These are phyloP conservation scores for Eumerus sabulonum DNA, from an alignment of 2,888 invertebrate species.

Conservation along the genomic window DNA sequence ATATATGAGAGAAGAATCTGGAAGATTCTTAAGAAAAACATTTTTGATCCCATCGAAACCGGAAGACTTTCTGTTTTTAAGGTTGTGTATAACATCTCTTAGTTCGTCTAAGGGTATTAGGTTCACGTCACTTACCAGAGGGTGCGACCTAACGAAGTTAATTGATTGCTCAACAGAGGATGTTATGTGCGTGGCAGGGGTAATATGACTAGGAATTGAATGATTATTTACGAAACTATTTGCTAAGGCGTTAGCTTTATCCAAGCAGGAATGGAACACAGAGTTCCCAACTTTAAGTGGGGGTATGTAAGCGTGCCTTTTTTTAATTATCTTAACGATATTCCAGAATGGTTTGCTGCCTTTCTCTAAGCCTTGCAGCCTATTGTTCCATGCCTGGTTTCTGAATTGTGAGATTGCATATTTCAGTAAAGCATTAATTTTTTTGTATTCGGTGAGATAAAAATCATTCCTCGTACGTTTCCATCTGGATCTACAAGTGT, in stretches of 20 bases:
- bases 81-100: neutral
- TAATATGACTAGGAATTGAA: neutral
- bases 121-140: neutral
- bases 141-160: neutral
- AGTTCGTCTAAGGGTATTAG: neutral
- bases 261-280: neutral
- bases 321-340: neutral
- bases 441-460: neutral
- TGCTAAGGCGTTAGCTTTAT: neutral
- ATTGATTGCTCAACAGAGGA: neutral
- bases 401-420: neutral
- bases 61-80: neutral
- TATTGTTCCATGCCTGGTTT: neutral
- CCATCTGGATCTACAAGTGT: neutral
- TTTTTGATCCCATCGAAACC: no score
- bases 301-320: neutral
- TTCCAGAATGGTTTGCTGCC: slow-evolving; percentile 8
- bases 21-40: neutral
- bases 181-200: neutral
- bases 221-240: neutral
- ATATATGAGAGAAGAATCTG: neutral
- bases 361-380: neutral
- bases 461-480: neutral
- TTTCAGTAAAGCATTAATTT: neutral
- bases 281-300: neutral